Percentiles rank a stretch among this genome's conserved stretches.
phyloP scores from a whole-genome alignment of 2,113 vertebrate species.

The Grammomys surdaster region DNA sequence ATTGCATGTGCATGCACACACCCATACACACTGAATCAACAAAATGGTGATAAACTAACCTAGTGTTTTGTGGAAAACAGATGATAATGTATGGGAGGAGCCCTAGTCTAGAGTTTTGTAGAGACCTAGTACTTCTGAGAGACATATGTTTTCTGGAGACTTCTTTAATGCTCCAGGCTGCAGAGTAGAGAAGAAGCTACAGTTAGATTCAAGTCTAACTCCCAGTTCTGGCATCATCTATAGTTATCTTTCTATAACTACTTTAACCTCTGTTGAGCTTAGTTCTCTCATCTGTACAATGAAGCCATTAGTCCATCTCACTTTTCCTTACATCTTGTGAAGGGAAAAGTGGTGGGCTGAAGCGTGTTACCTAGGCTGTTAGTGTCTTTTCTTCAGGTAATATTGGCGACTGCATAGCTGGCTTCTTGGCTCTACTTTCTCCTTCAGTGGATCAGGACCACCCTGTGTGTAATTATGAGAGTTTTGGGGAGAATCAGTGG shows the following conservation, averaged over 20 bases:
- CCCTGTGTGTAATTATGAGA: rapidly evolving
- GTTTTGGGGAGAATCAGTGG: background rate
- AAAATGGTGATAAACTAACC: background rate
- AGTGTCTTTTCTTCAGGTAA: background rate
- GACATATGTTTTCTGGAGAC: background rate
- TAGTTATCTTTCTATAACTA: background rate
- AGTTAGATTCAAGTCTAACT: rapidly evolving
- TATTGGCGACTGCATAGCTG: too few relatives aligned
- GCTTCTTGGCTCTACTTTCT: background rate
- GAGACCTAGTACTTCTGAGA: rapidly evolving
- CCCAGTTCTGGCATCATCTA: background rate
- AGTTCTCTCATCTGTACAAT: background rate
- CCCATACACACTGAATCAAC: background rate
- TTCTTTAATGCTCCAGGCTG: too few relatives aligned
- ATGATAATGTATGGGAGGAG: background rate
- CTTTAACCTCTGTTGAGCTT: background rate
- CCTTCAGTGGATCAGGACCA: background rate
- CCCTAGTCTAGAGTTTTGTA: rapidly evolving
- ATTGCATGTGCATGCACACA: background rate
- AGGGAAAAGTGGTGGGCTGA: background rate
- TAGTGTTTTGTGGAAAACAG: background rate
- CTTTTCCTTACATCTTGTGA: background rate
- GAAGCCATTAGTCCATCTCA: background rate
- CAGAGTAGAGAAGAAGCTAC: too few relatives aligned
- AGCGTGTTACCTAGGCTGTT: background rate